phyloP scores from a whole-genome alignment of 2,888 invertebrate species.

The Metopia argyrocephala region DNA sequence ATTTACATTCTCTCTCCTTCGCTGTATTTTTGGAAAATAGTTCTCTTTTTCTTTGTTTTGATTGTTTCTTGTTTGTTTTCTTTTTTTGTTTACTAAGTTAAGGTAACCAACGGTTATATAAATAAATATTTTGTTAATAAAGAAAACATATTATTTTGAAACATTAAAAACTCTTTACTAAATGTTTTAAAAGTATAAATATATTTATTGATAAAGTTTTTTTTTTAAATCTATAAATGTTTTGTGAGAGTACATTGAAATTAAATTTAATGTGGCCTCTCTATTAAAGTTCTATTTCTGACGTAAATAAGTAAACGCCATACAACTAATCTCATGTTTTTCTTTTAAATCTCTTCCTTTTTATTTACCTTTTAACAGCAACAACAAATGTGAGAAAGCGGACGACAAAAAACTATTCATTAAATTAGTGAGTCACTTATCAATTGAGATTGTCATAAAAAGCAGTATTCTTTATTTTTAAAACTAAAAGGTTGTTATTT shows the following conservation, averaged over 20 bases:
- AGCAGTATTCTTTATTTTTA: neutral
- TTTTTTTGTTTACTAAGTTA: neutral
- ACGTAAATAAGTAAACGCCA: neutral
- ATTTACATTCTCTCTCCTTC: constrained; percentile 47
- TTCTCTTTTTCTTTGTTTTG: constrained; percentile 9
- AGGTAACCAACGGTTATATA: neutral
- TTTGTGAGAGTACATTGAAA: too few species aligned
- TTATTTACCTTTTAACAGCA: neutral
- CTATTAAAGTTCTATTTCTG: constrained; percentile 8
- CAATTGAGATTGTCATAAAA: neutral
- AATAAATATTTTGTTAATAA: too few species aligned
- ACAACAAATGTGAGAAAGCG: neutral
- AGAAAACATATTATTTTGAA: too few species aligned
- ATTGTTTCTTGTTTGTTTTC: constrained; percentile 13
- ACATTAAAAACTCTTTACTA: too few species aligned
- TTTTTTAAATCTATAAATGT: too few species aligned
- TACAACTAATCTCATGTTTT: constrained; percentile 19
- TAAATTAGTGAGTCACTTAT: constrained; percentile 49
- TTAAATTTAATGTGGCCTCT: neutral
- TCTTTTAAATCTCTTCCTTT: neutral
- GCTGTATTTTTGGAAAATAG: constrained; percentile 38
- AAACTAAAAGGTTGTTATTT: neutral
- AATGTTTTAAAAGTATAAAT: too few species aligned
- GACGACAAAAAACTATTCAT: neutral
- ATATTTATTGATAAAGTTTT: too few species aligned